These are phyloP conservation scores for Pyrgilauda ruficollis DNA, from an alignment of 2,113 vertebrate genomes.

Conservation along the genomic window DNA sequence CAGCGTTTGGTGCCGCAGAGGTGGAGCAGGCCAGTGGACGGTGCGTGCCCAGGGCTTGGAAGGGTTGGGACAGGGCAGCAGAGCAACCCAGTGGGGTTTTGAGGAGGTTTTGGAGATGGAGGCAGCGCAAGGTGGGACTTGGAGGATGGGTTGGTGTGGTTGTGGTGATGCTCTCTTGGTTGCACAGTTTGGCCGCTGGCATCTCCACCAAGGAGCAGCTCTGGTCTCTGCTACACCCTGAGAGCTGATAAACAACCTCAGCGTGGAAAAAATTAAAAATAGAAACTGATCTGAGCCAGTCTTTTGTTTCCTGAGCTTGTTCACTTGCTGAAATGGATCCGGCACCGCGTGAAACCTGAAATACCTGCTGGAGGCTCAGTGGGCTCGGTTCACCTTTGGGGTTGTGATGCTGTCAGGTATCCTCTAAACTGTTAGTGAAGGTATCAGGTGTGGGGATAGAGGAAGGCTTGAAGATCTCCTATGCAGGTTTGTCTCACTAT, in stretches of 20 bases:
- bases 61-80: not conserved
- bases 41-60: not conserved
- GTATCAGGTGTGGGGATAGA: not conserved
- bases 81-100: not conserved
- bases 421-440: not conserved
- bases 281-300: not conserved
- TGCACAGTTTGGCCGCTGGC: not conserved
- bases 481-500: not conserved
- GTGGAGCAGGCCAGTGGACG: constrained; percentile 18
- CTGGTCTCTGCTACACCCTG: not conserved
- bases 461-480: not conserved
- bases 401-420: not conserved
- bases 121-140: accelerated
- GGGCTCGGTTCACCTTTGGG: not conserved
- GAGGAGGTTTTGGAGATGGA: not conserved
- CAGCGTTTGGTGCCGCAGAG: constrained; percentile 40
- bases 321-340: not conserved
- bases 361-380: constrained; percentile 19
- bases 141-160: not conserved
- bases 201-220: not conserved
- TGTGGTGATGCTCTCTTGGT: not conserved
- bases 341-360: not conserved
- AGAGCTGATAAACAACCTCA: not conserved
- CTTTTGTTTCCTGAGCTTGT: constrained; percentile 16
- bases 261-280: not conserved